phyloP scores from a whole-genome alignment of 30 jellyfish, hydroid and myxozoan genomes.

The Hydractinia symbiolongicarpus region DNA sequence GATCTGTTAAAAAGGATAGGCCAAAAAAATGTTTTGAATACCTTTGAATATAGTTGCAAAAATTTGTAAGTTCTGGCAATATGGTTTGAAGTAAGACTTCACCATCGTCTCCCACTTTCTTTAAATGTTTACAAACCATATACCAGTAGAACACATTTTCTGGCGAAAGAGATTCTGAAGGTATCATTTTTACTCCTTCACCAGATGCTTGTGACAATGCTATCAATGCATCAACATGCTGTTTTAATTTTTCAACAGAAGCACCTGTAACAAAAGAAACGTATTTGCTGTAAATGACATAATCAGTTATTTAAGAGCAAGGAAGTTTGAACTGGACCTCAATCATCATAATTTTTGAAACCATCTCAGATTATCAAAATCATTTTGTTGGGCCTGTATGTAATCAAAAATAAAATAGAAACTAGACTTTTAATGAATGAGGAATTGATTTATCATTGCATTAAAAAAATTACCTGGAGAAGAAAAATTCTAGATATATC shows the following conservation, averaged over 20 bases:
- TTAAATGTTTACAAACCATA: constrained; percentile 58
- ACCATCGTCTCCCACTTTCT: constrained; percentile 43
- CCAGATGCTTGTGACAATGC: constrained; percentile 24
- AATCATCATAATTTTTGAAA: too few species aligned
- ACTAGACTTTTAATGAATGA: too few species aligned
- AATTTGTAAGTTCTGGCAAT: constrained; percentile 71
- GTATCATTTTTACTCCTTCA: constrained; percentile 42
- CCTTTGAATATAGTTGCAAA: constrained; percentile 80
- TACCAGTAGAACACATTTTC: constrained; percentile 78
- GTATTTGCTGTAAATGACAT: too few species aligned
- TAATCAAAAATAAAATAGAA: too few species aligned
- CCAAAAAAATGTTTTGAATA: neutral
- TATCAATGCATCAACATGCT: constrained; percentile 55
- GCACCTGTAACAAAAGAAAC: constrained; percentile 30
- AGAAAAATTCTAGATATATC: too few species aligned
- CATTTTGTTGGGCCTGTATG: too few species aligned
- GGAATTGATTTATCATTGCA: too few species aligned
- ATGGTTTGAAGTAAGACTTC: constrained; percentile 52
- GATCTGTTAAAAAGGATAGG: neutral
- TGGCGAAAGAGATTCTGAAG: constrained; percentile 38
- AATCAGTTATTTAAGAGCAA: too few species aligned
- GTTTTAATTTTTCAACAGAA: constrained; percentile 24
- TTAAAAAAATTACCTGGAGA: too few species aligned
- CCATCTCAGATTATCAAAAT: too few species aligned
- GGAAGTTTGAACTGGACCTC: too few species aligned